Conservation (phyloP, 2,888 invertebrate species). For the Polydrusus tereticollis region DNA sequence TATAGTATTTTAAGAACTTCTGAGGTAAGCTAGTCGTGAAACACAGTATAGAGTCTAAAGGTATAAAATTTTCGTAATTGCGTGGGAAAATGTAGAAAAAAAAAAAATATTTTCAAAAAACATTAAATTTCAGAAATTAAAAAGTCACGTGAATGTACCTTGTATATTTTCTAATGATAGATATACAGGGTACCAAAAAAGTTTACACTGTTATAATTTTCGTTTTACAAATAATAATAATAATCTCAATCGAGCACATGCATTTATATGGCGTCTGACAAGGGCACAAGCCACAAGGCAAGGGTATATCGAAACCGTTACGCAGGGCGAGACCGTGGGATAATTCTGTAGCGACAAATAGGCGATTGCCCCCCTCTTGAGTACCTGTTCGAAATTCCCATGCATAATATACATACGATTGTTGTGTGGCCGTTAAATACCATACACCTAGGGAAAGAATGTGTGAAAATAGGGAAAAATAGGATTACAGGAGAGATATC, state of each 20-base stretch:
- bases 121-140: too few species aligned
- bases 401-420: conserved; percentile 40
- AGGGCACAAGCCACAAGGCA: conserved; percentile 18
- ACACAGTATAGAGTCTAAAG: too few species aligned
- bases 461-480: conserved; percentile 41
- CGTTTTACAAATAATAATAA: not conserved
- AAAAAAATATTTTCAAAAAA: too few species aligned
- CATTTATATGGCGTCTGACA: conserved; percentile 32
- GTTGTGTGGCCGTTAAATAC: conserved; percentile 5
- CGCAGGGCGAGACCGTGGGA: conserved; percentile 48
- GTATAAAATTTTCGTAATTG: too few species aligned
- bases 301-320: conserved; percentile 41
- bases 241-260: conserved; percentile 2
- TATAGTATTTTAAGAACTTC: too few species aligned
- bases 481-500: not conserved
- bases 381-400: conserved; percentile 50
- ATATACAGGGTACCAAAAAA: too few species aligned
- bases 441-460: conserved; percentile 39
- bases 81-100: too few species aligned
- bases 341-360: conserved; percentile 45
- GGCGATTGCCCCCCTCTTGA: conserved; percentile 33
- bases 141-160: too few species aligned
- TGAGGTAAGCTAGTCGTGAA: too few species aligned
- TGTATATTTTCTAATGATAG: too few species aligned
- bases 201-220: too few species aligned